Evolutionary conservation across 2,888 invertebrate species (phyloP), one percentile per base, ranked within the genome.

Genomic region (Xanthia icteritia): DNA sequence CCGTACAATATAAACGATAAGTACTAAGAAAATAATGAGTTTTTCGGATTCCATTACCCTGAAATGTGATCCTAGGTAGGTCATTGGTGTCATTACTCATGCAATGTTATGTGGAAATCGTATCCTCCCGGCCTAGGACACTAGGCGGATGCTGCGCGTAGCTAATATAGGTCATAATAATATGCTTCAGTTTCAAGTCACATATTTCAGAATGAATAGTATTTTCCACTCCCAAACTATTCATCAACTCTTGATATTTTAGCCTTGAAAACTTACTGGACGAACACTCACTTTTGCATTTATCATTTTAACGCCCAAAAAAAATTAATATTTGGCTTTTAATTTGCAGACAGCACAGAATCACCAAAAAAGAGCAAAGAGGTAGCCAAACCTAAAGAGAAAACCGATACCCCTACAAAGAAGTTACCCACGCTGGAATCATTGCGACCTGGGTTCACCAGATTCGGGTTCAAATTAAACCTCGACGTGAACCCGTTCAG

Each of bases 401-500:
- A 90, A 20, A 90, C 92, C 61, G 91, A 91, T 11, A 91, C 92
- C 0, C 92, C 92, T 1, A 83, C 89, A 0, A 93, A 92, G 73
- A 85, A 90, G 11, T 84, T 90, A 15, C 90, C 92, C 4, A 91
- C 93, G 0, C 69, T 92, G 11, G 92, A 90, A 2, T 90, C 93
- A 3, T 71, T 93, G 3, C 91, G 92, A 64, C 91, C 93, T 1
- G 94, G 93, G 0, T 97, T 94, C 90, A 97, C 95, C 2, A 92
- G 95, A 79, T 97, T 97, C 85, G 97, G 97, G 2, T 97, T 97
- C 88, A 97, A 96, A 83, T 79, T 97, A 73, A 93, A 96, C 80
- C 89, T 95, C 23, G 93, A 93, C 56, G 93, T 91, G 0, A 96
- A 96, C 68, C 96, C 96, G 0, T 96, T 96, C 89, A 94, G 92